These are phyloP conservation scores for Pinna nobilis DNA, from an alignment of 1,140 invertebrate genomes.

Conservation along the genomic window DNA sequence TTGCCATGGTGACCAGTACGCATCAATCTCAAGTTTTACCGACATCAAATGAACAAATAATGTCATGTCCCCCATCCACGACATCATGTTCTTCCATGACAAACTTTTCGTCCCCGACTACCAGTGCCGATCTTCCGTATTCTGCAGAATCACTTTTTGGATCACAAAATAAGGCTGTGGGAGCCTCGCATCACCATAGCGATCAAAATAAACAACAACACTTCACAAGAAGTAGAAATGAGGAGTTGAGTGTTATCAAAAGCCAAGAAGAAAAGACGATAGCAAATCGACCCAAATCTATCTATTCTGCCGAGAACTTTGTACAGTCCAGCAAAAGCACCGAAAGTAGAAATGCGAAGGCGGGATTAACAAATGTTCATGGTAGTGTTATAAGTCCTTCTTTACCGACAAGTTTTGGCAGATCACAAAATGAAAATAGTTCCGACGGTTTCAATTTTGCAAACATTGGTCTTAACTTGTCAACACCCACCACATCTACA, in stretches of 20 bases:
- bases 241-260: no score
- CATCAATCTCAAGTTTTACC: slow-evolving; percentile 4
- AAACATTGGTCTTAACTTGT: slow-evolving; percentile 63
- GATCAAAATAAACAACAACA: no score
- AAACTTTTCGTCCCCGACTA: neutral
- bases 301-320: slow-evolving; percentile 72
- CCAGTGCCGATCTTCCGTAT: slow-evolving; percentile 31
- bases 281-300: slow-evolving; percentile 12
- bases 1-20: neutral
- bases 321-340: slow-evolving; percentile 62
- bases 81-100: slow-evolving; percentile 4
- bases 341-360: slow-evolving; percentile 11
- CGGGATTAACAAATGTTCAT: slow-evolving; percentile 23
- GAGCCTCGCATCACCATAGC: neutral
- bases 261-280: neutral
- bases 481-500: slow-evolving; percentile 49
- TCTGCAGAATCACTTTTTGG: slow-evolving; percentile 52
- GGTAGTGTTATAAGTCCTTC: slow-evolving; percentile 38
- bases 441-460: slow-evolving; percentile 65
- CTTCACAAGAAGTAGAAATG: no score
- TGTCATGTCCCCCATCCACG: neutral
- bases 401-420: slow-evolving; percentile 32
- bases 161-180: slow-evolving; percentile 10
- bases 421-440: slow-evolving; percentile 49
- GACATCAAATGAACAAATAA: slow-evolving; percentile 15